phyloP scores from a whole-genome alignment of 2,113 vertebrate genomes.

The Macquaria ambigua region DNA sequence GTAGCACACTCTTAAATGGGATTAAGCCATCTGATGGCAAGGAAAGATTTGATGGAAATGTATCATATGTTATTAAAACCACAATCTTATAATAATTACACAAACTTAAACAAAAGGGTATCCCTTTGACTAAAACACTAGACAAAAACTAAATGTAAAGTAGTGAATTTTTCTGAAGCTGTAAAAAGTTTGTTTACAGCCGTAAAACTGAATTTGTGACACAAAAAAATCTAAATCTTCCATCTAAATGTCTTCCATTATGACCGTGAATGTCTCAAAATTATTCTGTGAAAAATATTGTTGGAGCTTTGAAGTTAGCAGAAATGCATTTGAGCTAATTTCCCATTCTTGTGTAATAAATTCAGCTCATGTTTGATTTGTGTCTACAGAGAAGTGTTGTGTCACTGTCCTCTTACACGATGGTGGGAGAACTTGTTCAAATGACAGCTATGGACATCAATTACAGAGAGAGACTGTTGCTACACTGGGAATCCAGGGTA shows the following conservation, averaged over 20 bases:
- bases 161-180: background rate
- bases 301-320: background rate
- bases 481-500: constrained; percentile 28
- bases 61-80: constrained; percentile 15
- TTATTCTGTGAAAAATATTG: constrained; percentile 18
- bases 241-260: constrained; percentile 31
- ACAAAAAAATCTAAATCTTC: background rate
- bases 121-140: constrained; percentile 20
- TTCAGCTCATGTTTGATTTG: constrained; percentile 20
- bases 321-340: constrained; percentile 6
- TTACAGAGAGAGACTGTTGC: constrained; percentile 44
- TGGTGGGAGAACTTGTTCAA: constrained; percentile 38
- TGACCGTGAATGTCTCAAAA: constrained; percentile 59
- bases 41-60: constrained; percentile 10
- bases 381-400: constrained; percentile 28
- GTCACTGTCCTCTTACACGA: constrained; percentile 29
- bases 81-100: constrained; percentile 12
- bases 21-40: constrained; percentile 36
- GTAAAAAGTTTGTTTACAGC: constrained; percentile 16
- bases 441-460: constrained; percentile 56
- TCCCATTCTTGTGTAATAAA: constrained; percentile 29
- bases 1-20: background rate
- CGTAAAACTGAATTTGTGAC: constrained; percentile 27
- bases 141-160: constrained; percentile 2
- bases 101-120: constrained; percentile 13